Evolutionary conservation across 23 tunicate genomes (phyloP), one percentile per base, ranked within the genome.

Genomic region (Trididemnum clinides): DNA sequence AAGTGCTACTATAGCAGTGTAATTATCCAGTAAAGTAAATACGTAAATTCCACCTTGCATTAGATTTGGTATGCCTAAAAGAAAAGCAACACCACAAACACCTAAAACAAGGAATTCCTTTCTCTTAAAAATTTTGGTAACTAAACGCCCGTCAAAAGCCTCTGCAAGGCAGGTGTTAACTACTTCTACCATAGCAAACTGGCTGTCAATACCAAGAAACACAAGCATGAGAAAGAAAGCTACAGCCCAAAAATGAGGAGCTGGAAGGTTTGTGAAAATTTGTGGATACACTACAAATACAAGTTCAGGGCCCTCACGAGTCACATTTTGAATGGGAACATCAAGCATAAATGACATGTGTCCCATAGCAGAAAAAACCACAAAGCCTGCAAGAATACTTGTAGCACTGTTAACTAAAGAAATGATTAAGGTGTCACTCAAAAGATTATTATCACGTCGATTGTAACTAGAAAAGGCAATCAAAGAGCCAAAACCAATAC

Each of bases 401-500:
- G 99, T 96, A 12, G 85, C 31, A 64, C 90, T 84, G 82, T 96
- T 96, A 39, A 91, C 50, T 33, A 59, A n/a, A 0, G 90, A 72
- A 73, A 96, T 91, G 31, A 79, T 26, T 10, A 96, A 64, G 32
- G 99, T 96, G 64, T 96, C 99, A 12, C 57, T 80, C 39, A 90
- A 70, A 5, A 96, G 57, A 50, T 88, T 88, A 63, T 88, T 88
- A 44, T 88, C 57, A n/a, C 81, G 77, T n/a, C 54, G 84, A 35
- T 96, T 96, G 90, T 91, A 96, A 35, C 93, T 87, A 1, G 97
- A 57, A 88, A 96, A 96, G 4, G 99, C 99, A 57, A 96, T 92
- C 54, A 96, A 49, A 0, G 99, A 89, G 22, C 99, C 99, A 57
- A 91, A 96, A 0, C 88, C 89, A 50, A 96, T 91, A 21, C 99